Percentiles rank a stretch among this genome's conserved stretches.
Evolutionary conservation across 2,797 vertebrate genomes (phyloP).

Genomic region (Halcyon smyrnensis): DNA sequence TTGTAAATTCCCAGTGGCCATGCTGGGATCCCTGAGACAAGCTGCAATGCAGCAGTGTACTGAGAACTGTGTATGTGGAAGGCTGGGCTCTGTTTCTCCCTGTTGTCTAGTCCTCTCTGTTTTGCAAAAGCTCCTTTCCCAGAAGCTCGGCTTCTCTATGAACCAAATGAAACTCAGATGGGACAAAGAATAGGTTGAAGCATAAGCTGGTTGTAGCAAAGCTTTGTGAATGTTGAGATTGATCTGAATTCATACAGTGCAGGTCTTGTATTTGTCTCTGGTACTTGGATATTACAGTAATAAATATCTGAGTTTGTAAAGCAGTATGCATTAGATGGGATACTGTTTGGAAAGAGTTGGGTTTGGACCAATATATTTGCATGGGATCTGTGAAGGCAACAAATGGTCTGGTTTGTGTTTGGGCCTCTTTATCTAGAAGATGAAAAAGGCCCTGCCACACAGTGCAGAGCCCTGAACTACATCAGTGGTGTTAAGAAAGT

Average conservation of each 20-base stretch:
- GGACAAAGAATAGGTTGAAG: neutral
- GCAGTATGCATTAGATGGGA: neutral
- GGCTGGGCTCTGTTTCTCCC: neutral
- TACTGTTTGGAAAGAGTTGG: neutral
- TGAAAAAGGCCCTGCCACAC: neutral
- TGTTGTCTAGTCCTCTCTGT: neutral
- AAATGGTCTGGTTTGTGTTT: neutral
- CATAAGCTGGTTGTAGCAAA: neutral
- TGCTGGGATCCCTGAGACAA: neutral
- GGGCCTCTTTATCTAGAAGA: neutral
- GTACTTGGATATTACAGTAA: neutral
- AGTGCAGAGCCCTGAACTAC: neutral
- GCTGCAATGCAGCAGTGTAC: neutral
- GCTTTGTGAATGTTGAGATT: neutral
- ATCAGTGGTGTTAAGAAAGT: neutral
- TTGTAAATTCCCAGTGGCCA: neutral
- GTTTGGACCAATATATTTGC: neutral
- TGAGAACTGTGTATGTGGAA: neutral
- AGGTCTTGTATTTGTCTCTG: neutral
- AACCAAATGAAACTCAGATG: neutral
- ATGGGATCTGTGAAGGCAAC: neutral
- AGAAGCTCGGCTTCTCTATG: neutral
- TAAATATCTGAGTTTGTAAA: neutral
- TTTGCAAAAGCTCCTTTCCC: neutral
- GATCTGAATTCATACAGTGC: neutral